Percentiles rank a stretch among this genome's conserved stretches.
These are phyloP conservation scores for Tortrix viridana DNA, from an alignment of 2,888 invertebrate genomes.

Conservation along the genomic window DNA sequence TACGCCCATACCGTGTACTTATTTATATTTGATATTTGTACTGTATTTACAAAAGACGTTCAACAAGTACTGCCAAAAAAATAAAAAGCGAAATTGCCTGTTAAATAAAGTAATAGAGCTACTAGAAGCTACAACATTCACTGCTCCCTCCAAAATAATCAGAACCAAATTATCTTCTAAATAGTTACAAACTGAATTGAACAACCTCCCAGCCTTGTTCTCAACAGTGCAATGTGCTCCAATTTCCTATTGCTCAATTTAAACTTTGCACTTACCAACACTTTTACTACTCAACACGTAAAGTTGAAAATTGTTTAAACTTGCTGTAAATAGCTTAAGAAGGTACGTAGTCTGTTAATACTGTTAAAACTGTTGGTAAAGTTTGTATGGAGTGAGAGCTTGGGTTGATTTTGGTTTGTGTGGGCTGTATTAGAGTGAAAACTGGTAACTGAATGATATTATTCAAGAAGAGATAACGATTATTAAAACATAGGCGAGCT, in stretches of 20 bases:
- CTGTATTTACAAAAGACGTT: neutral
- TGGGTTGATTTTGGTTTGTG: conserved; percentile 1
- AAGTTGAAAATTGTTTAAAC: conserved; percentile 4
- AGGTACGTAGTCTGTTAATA: neutral
- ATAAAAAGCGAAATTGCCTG: neutral
- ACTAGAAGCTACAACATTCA: conserved; percentile 3
- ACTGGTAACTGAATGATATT: conserved; percentile 32
- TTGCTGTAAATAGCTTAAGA: neutral
- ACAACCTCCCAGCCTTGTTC: conserved; percentile 16
- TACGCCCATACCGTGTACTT: neutral
- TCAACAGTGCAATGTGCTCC: conserved; percentile 23
- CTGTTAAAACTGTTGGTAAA: neutral
- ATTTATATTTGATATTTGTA: no score
- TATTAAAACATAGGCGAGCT: conserved; percentile 35
- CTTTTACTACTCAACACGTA: neutral
- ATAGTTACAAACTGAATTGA: conserved; percentile 31
- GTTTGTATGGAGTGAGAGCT: neutral
- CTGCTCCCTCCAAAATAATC: conserved; percentile 7
- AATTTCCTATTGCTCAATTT: neutral
- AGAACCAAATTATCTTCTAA: conserved; percentile 6
- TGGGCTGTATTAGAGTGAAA: conserved; percentile 6
- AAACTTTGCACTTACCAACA: neutral
- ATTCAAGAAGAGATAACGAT: conserved; percentile 31
- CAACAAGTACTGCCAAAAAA: neutral
- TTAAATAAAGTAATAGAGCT: conserved; percentile 2